phyloP scores from a whole-genome alignment of 2,113 vertebrate species.

The Nycticorax nycticorax region DNA sequence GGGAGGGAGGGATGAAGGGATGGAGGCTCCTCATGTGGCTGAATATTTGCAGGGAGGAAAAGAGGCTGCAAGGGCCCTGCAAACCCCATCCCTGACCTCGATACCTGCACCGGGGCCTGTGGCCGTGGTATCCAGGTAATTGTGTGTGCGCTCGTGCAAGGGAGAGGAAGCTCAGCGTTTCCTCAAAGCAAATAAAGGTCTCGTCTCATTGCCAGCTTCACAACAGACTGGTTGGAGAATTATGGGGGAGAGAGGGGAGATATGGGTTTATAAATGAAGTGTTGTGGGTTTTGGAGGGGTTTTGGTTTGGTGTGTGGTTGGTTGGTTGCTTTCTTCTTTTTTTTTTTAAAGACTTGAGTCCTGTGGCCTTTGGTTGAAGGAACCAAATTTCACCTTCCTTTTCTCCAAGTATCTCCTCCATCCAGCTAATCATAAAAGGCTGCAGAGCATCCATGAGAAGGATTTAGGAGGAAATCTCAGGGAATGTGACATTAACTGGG shows the following conservation, averaged over 20 bases:
- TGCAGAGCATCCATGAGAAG: neutral
- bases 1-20: neutral
- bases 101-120: rapidly evolving
- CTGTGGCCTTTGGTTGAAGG: rapidly evolving
- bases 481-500: neutral
- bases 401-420: neutral
- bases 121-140: rapidly evolving
- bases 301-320: too few species aligned
- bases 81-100: rapidly evolving
- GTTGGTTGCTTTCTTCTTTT: too few species aligned
- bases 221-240: neutral
- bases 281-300: neutral
- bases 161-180: neutral
- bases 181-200: neutral
- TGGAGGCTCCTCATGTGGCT: neutral
- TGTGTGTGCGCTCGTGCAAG: rapidly evolving
- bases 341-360: neutral
- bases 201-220: neutral
- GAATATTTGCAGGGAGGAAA: neutral
- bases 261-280: neutral
- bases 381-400: neutral
- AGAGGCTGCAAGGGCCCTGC: neutral
- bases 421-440: neutral
- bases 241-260: neutral
- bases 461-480: neutral